Evolutionary conservation across 2,797 vertebrate genomes (phyloP), one percentile per base, ranked within the genome.

Genomic region (Gymnocypris eckloni): DNA sequence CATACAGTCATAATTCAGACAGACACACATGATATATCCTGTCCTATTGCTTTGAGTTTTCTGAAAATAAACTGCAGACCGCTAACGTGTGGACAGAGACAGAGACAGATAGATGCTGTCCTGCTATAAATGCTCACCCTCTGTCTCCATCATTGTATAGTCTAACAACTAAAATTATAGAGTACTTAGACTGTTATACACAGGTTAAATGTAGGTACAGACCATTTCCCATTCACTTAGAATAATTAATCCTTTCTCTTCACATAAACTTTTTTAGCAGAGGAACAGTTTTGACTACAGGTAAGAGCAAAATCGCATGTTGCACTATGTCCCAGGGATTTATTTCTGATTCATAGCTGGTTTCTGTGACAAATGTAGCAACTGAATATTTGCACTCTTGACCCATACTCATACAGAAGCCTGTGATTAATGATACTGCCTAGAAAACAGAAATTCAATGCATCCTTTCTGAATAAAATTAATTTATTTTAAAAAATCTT

Each of bases 1-100:
- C 70, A 78, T 28, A 85, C 22, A 72, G 37, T 45, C n/a, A 25
- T 80, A 67, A 67, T 37, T 33, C 28, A 80, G 37, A 66, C 67
- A 79, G 75, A 67, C 73, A 39, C 76, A 76, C 25, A 50, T 72
- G 71, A 71, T 20, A 54, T 48, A 25, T 86, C 79, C 25, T 82
- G 20, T 80, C 13, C n/a, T 83, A 25, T 43, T 73, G 39, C 22
- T 77, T 64, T 73, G 16, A 25, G 16, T 56, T 71, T 48, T 61
- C 25, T 76, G n/a, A 64, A 82, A 72, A 75, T 61, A 75, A 56
- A 66, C 48, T 39, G 66, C 11, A 50, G 28, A 37, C 77, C 25
- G 56, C n/a, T 79, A 8, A 61, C 25, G 6, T 80, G 61, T 50
- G 48, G 20, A 39, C 45, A 54, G 79, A 48, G 78, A 69, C 61